A percentile compares a stretch with the other conserved stretches of the same genome.
Evolutionary conservation across 2,113 vertebrate species (phyloP).

Genomic region (Oreotragus oreotragus): DNA sequence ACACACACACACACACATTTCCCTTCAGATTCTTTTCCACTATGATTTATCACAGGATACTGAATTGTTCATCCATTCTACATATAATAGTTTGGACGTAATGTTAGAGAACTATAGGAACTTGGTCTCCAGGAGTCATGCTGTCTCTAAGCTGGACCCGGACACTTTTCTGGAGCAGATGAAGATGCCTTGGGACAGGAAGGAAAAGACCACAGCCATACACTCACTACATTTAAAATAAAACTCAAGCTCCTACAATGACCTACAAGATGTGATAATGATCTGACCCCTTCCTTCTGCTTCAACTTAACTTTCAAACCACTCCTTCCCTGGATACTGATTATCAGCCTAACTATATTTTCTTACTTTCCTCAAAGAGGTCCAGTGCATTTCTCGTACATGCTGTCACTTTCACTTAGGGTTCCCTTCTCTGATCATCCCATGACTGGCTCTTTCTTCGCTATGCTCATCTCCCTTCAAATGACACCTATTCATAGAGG

Average conservation of each 20-base stretch:
- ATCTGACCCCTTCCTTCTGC: neutral
- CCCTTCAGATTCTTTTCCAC: neutral
- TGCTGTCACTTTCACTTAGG: neutral
- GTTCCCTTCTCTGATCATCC: neutral
- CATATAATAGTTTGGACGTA: neutral
- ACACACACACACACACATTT: accelerated
- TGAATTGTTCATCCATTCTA: neutral
- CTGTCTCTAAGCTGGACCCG: accelerated
- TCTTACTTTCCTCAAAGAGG: neutral
- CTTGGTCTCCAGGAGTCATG: neutral
- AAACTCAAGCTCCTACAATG: neutral
- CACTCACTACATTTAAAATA: neutral
- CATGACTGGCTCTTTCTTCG: neutral
- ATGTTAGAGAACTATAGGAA: neutral
- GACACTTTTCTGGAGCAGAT: neutral
- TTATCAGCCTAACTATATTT: neutral
- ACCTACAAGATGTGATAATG: neutral
- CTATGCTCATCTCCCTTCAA: neutral
- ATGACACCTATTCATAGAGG: neutral
- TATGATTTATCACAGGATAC: neutral
- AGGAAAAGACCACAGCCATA: neutral
- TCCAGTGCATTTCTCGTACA: neutral
- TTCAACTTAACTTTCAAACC: neutral
- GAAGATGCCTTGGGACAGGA: neutral
- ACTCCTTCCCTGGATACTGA: neutral